These are phyloP conservation scores for Cebus imitator DNA, from an alignment of 2,113 vertebrate species.

Conservation along the genomic window DNA sequence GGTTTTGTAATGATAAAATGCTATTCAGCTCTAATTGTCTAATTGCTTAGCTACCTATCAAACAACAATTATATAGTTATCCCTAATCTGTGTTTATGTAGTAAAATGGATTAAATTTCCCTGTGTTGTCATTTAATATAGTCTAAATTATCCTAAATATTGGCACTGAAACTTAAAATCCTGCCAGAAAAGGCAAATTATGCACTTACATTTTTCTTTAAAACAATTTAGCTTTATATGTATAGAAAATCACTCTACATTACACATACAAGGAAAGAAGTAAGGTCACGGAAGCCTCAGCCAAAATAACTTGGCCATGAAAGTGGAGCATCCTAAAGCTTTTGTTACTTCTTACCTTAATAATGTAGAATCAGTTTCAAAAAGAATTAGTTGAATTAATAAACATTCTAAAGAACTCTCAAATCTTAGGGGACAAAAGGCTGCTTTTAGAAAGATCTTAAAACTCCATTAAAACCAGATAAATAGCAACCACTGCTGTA, in stretches of 20 bases:
- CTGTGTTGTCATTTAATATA: not conserved
- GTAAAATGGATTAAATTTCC: not conserved
- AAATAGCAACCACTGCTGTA: not conserved
- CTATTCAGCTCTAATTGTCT: not conserved
- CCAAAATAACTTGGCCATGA: not conserved
- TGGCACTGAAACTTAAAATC: not conserved
- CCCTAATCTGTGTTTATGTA: not conserved
- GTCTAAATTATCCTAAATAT: conserved; percentile 3
- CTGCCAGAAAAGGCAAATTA: not conserved
- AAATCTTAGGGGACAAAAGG: not conserved
- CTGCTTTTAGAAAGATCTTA: not conserved
- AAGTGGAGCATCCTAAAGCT: not conserved
- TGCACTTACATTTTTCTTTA: not conserved
- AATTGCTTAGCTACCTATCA: not conserved
- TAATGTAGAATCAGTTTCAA: not conserved
- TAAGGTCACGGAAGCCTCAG: not conserved
- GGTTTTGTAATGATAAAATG: conserved; percentile 21
- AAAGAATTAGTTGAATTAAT: not conserved
- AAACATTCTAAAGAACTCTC: not conserved
- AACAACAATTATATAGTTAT: not conserved
- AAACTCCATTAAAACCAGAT: not conserved
- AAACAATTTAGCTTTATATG: not conserved
- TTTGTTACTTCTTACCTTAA: not conserved
- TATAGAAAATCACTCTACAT: not conserved
- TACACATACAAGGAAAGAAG: not conserved